Base-by-base conservation (phyloP, 2,797 vertebrate genomes). In the Acanthurus lineatus region DNA sequence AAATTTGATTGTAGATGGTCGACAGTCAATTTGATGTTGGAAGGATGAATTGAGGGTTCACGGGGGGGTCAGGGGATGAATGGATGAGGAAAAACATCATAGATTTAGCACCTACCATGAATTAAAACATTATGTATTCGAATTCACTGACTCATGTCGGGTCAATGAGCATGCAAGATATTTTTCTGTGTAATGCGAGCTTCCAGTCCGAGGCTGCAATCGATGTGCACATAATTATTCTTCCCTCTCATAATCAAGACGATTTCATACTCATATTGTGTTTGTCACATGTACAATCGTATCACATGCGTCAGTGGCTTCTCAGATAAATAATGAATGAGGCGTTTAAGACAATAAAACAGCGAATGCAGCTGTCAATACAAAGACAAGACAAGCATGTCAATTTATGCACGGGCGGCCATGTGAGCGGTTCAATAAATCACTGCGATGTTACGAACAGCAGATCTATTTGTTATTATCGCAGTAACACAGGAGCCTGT, bases 281-380 rank as follows among this genome's bases (percentile, higher is more conserved):
- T 64, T 32, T 57, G 52, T 45, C 62, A 67, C 61, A 65, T 20
- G 20, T 5, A 49, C 60, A 48, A 42, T 81, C 42, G 60, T 20
- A 49, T 9, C 35, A 32, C 60, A 49, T 8, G 5, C 22, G 6
- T 28, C 2, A 5, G 28, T 38, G 32, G n/a, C 25, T 67, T 48
- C 45, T 61, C 10, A 1, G 32, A 60, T 60, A 60, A 60, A 74
- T 74, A 25, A 64, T 54, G 66, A 28, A 70, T 56, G 49, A 70
- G 57, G 63, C 12, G 5, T 20, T 52, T 20, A 20, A 52, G n/a
- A 38, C 20, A 47, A 45, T 45, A 32, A 44, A n/a, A 8, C 7
- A 32, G 4, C 3, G 42, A 49, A 67, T 62, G 10, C 4, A n/a
- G 49, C 20, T 11, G 28, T 53, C 53, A 54, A 38, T 49, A n/a